Evolutionary conservation across 2,888 invertebrate genomes (phyloP).

Genomic region (Leucophenga maculata): DNA sequence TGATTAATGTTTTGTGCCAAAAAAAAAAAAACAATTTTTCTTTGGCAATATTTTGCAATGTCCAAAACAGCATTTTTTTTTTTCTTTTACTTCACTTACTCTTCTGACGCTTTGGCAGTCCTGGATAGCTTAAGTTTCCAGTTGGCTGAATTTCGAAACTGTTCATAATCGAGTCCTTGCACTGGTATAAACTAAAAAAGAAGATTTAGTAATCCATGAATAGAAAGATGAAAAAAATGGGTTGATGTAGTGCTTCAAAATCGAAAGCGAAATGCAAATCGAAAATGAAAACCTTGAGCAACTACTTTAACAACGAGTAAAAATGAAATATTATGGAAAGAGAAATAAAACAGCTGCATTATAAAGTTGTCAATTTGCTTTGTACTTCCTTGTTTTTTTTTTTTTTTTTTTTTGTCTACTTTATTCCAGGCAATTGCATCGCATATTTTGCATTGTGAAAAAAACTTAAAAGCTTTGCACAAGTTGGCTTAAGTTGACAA

Average conservation of each 20-base stretch:
- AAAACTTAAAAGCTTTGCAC: conserved; percentile 6
- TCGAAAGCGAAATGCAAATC: background rate
- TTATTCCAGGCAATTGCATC: conserved; percentile 28
- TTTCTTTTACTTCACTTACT: conserved; percentile 56
- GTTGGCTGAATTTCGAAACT: conserved; percentile 76
- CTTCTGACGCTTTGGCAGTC: conserved; percentile 72
- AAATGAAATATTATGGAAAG: background rate
- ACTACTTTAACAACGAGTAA: too few relatives aligned
- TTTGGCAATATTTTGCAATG: too few relatives aligned
- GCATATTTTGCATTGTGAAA: background rate
- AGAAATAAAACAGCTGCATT: background rate
- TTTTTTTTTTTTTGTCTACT: conserved; percentile 8
- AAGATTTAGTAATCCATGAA: background rate
- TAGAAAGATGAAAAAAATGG: background rate
- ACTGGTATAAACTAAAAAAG: conserved; percentile 73
- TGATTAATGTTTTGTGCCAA: too few relatives aligned
- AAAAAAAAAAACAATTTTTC: too few relatives aligned
- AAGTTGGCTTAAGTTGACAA: background rate
- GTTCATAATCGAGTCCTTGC: conserved; percentile 76
- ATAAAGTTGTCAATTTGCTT: background rate
- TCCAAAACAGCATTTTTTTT: background rate
- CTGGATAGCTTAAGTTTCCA: conserved; percentile 76
- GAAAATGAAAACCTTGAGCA: background rate
- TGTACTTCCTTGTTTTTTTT: background rate
- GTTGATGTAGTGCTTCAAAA: background rate